A percentile compares a stretch with the other conserved stretches of the same genome.
Evolutionary conservation across 30 jellyfish, hydroid and myxozoan genomes (phyloP).

Genomic region (Cassiopea xamachana): DNA sequence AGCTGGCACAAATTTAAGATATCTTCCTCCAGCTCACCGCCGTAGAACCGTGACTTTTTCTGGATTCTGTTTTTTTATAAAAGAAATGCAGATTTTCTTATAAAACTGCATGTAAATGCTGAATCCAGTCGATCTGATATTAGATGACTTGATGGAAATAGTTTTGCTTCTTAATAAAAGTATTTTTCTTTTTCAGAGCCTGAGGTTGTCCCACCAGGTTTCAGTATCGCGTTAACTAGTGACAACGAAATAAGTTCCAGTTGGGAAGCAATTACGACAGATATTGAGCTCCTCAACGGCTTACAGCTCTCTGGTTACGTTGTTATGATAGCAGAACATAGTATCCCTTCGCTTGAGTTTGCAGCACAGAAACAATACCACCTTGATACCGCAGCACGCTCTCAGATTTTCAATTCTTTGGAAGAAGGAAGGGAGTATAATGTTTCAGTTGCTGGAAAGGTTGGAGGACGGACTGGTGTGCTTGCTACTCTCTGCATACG

Average conservation of each 20-base stretch:
- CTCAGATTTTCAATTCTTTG: not conserved
- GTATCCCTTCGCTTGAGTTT: not conserved
- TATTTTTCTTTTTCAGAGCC: conserved; percentile 36
- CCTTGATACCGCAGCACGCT: not conserved
- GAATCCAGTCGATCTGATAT: not conserved
- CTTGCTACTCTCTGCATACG: conserved; percentile 10
- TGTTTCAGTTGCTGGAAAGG: conserved; percentile 42
- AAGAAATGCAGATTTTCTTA: too few species aligned
- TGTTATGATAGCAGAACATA: conserved; percentile 10
- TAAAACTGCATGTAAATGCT: not conserved
- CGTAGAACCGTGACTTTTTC: too few species aligned
- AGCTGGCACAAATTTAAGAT: too few species aligned
- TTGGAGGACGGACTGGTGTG: conserved; percentile 33
- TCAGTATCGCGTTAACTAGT: not conserved
- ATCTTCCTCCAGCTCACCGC: too few species aligned
- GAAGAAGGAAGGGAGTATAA: conserved; percentile 16
- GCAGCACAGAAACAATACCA: not conserved
- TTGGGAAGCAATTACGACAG: conserved; percentile 38
- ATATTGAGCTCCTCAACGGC: conserved; percentile 67
- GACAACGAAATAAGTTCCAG: not conserved
- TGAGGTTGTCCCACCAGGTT: conserved; percentile 39
- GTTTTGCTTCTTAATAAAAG: not conserved
- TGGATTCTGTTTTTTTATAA: too few species aligned
- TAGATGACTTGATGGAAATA: conserved; percentile 25
- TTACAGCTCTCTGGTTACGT: conserved; percentile 51